A percentile compares a stretch with the other conserved stretches of the same genome.
Conservation (phyloP, 2,888 invertebrate genomes). For the Gnatocerus cornutus region DNA sequence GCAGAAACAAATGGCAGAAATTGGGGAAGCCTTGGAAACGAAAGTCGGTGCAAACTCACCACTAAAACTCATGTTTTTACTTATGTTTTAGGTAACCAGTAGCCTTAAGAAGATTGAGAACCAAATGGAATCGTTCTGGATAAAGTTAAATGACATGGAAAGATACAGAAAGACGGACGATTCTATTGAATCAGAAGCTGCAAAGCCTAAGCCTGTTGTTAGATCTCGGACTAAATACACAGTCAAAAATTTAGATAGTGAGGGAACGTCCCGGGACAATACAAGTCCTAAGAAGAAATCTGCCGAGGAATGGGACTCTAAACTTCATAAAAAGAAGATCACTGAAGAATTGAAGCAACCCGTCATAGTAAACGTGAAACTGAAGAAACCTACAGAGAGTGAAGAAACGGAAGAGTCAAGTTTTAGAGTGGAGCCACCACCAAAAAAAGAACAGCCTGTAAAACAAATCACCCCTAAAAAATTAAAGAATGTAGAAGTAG, state of each 20-base stretch:
- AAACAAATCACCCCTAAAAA: neutral
- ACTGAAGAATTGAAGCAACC: too few relatives aligned
- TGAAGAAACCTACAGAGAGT: too few relatives aligned
- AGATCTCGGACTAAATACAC: constrained; percentile 54
- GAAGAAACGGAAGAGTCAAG: too few relatives aligned
- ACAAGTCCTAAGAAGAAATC: neutral
- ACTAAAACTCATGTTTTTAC: too few relatives aligned
- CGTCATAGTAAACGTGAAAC: too few relatives aligned
- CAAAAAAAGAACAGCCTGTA: too few relatives aligned
- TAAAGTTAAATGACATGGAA: constrained; percentile 64
- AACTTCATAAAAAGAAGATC: too few relatives aligned
- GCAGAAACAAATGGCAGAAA: constrained; percentile 57
- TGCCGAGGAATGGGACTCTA: too few relatives aligned
- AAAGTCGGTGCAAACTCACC: too few relatives aligned
- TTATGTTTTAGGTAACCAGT: constrained; percentile 59
- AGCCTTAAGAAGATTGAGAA: constrained; percentile 65
- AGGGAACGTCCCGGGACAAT: neutral
- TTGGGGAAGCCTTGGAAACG: constrained; percentile 55
- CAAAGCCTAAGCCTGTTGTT: constrained; percentile 50
- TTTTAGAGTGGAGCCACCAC: too few relatives aligned
- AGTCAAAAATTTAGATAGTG: constrained; percentile 11
- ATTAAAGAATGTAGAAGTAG: neutral
- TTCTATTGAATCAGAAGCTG: neutral
- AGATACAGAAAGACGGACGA: constrained; percentile 48
- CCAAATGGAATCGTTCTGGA: constrained; percentile 68